Evolutionary conservation across 2,888 invertebrate species (phyloP), one percentile per base, ranked within the genome.

Genomic region (Choreutis nemorana): DNA sequence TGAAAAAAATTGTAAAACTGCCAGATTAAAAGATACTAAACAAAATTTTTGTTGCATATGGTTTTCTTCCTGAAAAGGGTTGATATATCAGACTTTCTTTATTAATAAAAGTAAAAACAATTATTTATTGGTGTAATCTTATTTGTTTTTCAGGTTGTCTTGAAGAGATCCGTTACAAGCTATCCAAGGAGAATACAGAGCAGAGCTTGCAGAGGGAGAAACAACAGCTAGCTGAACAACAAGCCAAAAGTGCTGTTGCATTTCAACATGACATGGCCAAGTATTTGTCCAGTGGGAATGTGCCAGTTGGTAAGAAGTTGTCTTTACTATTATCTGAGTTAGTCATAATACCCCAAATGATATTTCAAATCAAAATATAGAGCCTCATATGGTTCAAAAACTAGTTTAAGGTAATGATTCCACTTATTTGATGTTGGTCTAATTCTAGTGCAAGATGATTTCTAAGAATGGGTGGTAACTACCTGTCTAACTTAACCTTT

Each of bases 181-280:
- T 78, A 20, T 55, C 62, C 1, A 60, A 48, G 42, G 57, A 67
- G 18, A 68, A 68, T 31, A 47, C 62, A 6, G 55, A 61, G 26
- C 45, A 49, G 31, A 65, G 45, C 26, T 44, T 40, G 23, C 58
- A 65, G 37, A 42, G 45, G 20, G 77, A 77, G 37, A 57, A 45
- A 30, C 49, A 47, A 32, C 67, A 70, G 32, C 35, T 78, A n/a
- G 72, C 64, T 0, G 68, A 71, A 23, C 38, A 68, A 11, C 73
- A 75, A 37, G 41, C 46, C 0, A 52, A 51, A 28, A 72, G 73
- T 30, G 49, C 68, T 2, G 44, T 48, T 4, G 77, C 75, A 4
- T 78, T 78, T 44, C 62, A 73, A 31, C 54, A 53, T 30, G 77
- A 78, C 29, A 49, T 78, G 7, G 67, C 71, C 3, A 64, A 60